Conservation (phyloP, 2,797 vertebrate species). For the Chaenodraco wilsoni region DNA sequence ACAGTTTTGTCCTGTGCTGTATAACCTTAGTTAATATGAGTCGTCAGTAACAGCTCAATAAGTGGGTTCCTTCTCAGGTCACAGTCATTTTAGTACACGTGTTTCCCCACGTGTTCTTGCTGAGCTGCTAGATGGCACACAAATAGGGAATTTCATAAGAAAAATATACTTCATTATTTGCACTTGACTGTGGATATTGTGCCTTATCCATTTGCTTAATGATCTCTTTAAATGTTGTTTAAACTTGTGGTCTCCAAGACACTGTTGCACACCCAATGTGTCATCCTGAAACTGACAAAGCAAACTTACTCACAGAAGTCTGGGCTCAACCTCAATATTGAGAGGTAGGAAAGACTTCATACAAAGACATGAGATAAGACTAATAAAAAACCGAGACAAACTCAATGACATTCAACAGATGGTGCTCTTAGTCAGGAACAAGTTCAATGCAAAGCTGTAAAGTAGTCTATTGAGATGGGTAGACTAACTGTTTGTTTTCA, state of each 20-base stretch:
- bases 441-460: constrained; percentile 42
- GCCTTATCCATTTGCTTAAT: not conserved
- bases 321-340: not conserved
- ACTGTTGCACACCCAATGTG: constrained; percentile 1
- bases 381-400: constrained; percentile 1
- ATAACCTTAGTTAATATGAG: not conserved
- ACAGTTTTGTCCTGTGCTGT: not conserved
- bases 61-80: not conserved
- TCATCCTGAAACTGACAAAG: constrained; percentile 1
- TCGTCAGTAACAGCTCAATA: not conserved
- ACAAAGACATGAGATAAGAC: constrained; percentile 5
- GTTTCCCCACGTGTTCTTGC: not conserved
- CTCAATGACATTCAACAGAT: constrained; percentile 64
- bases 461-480: constrained; percentile 7
- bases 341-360: constrained; percentile 2
- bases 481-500: constrained; percentile 22
- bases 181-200: not conserved
- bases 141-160: not conserved
- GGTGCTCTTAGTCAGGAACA: constrained; percentile 13
- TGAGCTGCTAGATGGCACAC: not conserved
- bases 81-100: not conserved
- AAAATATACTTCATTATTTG: not conserved
- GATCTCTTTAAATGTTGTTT: not conserved
- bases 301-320: not conserved
- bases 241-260: not conserved